phyloP scores from a whole-genome alignment of 2,797 vertebrate genomes.

The Somateria mollissima region DNA sequence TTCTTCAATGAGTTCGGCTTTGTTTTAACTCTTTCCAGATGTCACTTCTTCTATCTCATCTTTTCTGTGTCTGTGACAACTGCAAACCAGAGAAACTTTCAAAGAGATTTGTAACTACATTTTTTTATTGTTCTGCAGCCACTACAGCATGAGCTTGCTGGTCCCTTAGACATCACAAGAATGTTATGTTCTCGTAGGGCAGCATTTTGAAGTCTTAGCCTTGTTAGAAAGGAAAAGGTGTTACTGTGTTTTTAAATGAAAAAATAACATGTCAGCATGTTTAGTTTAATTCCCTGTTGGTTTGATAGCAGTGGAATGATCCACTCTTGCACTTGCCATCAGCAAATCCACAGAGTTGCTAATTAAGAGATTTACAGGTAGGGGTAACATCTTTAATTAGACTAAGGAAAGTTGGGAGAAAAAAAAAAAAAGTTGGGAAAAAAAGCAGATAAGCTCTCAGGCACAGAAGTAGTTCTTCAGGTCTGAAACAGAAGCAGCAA shows the following conservation, averaged over 20 bases:
- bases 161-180: background rate
- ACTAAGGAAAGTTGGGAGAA: constrained; percentile 7
- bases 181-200: background rate
- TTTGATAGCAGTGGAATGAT: constrained; percentile 40
- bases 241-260: constrained; percentile 14
- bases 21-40: background rate
- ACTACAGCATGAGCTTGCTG: background rate
- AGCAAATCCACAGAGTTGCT: constrained; percentile 59
- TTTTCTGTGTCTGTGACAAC: background rate
- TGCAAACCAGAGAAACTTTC: background rate
- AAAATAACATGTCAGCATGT: constrained; percentile 7
- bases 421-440: background rate
- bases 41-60: background rate
- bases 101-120: background rate
- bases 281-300: constrained; percentile 20
- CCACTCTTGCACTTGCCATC: constrained; percentile 52
- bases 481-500: constrained; percentile 45
- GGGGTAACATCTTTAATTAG: constrained; percentile 64
- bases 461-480: constrained; percentile 42
- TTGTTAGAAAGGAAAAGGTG: background rate
- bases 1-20: background rate
- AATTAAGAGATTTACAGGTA: constrained; percentile 71
- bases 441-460: constrained; percentile 42
- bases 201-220: background rate
- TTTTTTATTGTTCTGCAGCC: background rate